phyloP scores from a whole-genome alignment of 2,888 invertebrate species.

The Gastracanthus pulcherrimus region DNA sequence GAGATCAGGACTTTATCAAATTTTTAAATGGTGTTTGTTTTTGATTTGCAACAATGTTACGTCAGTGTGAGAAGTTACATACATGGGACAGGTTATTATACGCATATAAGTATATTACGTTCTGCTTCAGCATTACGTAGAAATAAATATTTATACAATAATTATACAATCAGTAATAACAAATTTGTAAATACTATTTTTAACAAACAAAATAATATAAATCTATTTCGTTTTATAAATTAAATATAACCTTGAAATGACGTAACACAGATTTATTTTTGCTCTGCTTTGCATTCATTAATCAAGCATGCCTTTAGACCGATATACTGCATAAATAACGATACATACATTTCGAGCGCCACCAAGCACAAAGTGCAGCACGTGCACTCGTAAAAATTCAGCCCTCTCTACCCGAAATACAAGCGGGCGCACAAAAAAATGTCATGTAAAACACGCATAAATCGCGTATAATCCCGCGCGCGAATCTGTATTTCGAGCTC shows the following conservation, averaged over 20 bases:
- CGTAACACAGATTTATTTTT: no score
- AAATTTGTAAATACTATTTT: no score
- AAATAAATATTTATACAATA: neutral
- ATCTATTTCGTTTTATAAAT: no score
- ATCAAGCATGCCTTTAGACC: neutral
- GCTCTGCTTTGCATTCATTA: neutral
- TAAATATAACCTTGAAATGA: no score
- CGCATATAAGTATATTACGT: no score
- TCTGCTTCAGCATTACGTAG: neutral
- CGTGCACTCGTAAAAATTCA: neutral
- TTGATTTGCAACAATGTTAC: neutral
- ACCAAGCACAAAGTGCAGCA: neutral
- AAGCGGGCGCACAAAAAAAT: neutral
- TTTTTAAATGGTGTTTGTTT: neutral
- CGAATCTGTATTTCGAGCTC: neutral
- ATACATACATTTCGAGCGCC: neutral
- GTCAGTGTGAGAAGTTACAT: neutral
- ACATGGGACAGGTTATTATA: no score
- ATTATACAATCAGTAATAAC: neutral
- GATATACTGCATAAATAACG: neutral
- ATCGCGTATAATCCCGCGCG: conserved; percentile 12
- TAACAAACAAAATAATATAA: no score
- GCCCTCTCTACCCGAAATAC: neutral
- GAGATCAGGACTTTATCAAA: neutral
- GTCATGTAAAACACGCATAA: conserved; percentile 18